Evolutionary conservation across 2,797 vertebrate species (phyloP), one percentile per base, ranked within the genome.

Genomic region (Scomberomorus guttatus): DNA sequence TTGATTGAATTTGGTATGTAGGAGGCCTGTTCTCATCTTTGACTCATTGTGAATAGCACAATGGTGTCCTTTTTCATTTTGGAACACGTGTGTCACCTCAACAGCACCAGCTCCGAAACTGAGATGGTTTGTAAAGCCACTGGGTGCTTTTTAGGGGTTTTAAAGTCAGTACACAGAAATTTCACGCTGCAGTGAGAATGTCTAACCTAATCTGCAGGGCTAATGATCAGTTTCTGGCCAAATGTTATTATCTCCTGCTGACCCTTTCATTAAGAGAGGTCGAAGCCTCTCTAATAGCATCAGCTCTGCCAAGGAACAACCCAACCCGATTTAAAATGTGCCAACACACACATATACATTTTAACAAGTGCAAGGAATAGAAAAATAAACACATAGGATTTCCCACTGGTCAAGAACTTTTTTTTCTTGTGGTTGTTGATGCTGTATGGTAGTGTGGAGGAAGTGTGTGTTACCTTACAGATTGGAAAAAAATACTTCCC

Each of bases 221-320:
- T 55, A 83, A 75, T 63, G 62, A 74, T 75, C 44, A 61, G 14
- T 61, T 77, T 42, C 37, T 72, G 62, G 56, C 18, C 70, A 77
- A 91, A 88, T 82, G 75, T 79, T 74, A 75, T 90, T 84, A 82
- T 79, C 32, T 52, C 29, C 64, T 67, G 46, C 65, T 77, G 80
- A 84, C 46, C 69, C 75, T 83, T 79, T 86, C 51, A 81, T 84
- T 79, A 81, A 62, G 32, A 52, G 59, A 83, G 83, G 71, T 86
- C 65, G 81, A 57, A 82, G 39, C 60, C 25, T 7, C 32, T 69
- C 25, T 81, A 72, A 84, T 57, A 72, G 60, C 37, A 50, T 75
- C 6, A 1, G 15, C 67, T 63, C 48, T 63, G 39, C 39, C 67
- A 51, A 61, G 15, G 44, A 75, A 76, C 54, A 80, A 18, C 17